phyloP scores from a whole-genome alignment of 2,888 invertebrate species.

The Drosophila paramelanica region DNA sequence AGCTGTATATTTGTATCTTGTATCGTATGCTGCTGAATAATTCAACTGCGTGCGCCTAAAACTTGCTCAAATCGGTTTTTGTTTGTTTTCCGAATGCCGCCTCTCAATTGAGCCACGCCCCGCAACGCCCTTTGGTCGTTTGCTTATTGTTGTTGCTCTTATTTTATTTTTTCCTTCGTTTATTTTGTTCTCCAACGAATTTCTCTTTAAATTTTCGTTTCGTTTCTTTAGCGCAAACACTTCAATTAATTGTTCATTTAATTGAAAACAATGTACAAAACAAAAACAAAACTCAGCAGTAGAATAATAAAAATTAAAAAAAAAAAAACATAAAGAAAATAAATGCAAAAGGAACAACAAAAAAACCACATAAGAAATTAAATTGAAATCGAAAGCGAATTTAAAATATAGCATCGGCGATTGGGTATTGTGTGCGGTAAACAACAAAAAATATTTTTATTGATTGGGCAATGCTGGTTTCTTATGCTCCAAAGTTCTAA shows the following conservation, averaged over 20 bases:
- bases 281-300: constrained; percentile 46
- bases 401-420: background rate
- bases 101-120: constrained; percentile 36
- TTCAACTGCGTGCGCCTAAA: constrained; percentile 36
- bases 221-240: constrained; percentile 58
- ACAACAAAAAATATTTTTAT: constrained; percentile 40
- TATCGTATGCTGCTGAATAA: constrained; percentile 35
- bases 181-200: constrained; percentile 33
- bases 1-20: constrained; percentile 37
- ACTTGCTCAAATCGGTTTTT: constrained; percentile 73
- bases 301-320: background rate
- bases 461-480: constrained; percentile 19
- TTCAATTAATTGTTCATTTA: constrained; percentile 73
- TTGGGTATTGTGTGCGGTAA: constrained; percentile 31
- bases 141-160: constrained; percentile 1
- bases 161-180: constrained; percentile 33
- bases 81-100: constrained; percentile 39
- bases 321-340: constrained; percentile 1
- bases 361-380: constrained; percentile 9
- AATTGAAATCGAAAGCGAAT: constrained; percentile 30
- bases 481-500: constrained; percentile 10
- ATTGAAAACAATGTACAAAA: constrained; percentile 65
- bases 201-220: constrained; percentile 35
- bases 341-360: background rate
- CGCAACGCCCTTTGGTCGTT: constrained; percentile 10